Percentiles rank a stretch among this genome's conserved stretches.
These are phyloP conservation scores for Anseranas semipalmata DNA, from an alignment of 2,113 vertebrate genomes.

Conservation along the genomic window DNA sequence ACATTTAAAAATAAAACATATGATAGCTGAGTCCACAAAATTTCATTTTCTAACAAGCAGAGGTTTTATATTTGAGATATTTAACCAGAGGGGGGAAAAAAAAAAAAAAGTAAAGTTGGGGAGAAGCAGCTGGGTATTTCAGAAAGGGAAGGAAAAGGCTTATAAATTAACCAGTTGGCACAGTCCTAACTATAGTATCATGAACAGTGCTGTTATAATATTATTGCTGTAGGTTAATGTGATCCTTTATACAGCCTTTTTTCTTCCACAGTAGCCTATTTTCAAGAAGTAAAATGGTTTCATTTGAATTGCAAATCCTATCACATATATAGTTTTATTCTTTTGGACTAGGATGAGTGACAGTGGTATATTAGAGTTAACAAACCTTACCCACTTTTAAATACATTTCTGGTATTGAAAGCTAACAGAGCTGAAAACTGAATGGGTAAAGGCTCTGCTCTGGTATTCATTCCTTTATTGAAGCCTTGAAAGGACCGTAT, in stretches of 20 bases:
- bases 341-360: conserved; percentile 73
- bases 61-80: not conserved
- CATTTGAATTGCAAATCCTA: conserved; percentile 83
- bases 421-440: conserved; percentile 81
- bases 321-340: conserved; percentile 74
- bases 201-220: conserved; percentile 53
- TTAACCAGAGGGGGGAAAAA: too few species aligned
- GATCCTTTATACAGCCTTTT: conserved; percentile 54
- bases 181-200: conserved; percentile 47
- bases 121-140: not conserved
- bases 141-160: conserved; percentile 20
- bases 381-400: conserved; percentile 78
- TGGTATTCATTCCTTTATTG: conserved; percentile 77
- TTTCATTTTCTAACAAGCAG: not conserved
- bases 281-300: conserved; percentile 67
- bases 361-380: conserved; percentile 75
- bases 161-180: conserved; percentile 49
- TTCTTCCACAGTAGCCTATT: conserved; percentile 52
- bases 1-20: not conserved
- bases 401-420: conserved; percentile 80
- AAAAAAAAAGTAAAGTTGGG: not conserved
- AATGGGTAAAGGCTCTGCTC: conserved; percentile 73
- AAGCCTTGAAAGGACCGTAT: conserved; percentile 71
- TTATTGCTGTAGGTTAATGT: conserved; percentile 69
- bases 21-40: not conserved